phyloP scores from a whole-genome alignment of 2,888 invertebrate genomes.

The Perdita meconis region DNA sequence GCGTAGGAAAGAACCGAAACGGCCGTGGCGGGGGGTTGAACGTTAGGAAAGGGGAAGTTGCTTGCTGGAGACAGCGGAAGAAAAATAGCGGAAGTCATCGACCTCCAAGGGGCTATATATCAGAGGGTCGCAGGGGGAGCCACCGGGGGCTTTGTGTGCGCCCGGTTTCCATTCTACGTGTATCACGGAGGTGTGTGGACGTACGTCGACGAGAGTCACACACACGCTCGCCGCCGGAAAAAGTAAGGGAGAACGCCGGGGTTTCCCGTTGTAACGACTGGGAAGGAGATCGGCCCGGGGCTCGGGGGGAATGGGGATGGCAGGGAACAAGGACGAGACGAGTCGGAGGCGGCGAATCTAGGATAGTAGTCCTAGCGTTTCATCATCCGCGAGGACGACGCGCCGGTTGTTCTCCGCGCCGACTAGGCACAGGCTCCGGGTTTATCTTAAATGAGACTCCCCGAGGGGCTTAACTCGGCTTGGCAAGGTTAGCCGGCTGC shows the following conservation, averaged over 20 bases:
- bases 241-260: slow-evolving; percentile 66
- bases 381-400: slow-evolving; percentile 71
- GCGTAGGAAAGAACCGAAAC: slow-evolving; percentile 76
- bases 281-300: slow-evolving; percentile 61
- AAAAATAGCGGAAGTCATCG: slow-evolving; percentile 87
- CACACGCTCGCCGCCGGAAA: slow-evolving; percentile 64
- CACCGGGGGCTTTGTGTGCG: slow-evolving; percentile 67
- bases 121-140: slow-evolving; percentile 77
- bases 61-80: slow-evolving; percentile 86
- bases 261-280: slow-evolving; percentile 50
- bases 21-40: slow-evolving; percentile 69
- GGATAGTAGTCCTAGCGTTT: slow-evolving; percentile 76
- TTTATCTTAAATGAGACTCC: slow-evolving; percentile 79
- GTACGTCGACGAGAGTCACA: slow-evolving; percentile 23
- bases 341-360: slow-evolving; percentile 66
- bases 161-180: slow-evolving; percentile 46
- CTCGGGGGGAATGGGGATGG: slow-evolving; percentile 18
- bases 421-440: slow-evolving; percentile 55
- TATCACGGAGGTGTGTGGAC: slow-evolving; percentile 43
- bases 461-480: slow-evolving; percentile 76
- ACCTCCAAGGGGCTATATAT: slow-evolving; percentile 87
- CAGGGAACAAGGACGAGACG: slow-evolving; percentile 20
- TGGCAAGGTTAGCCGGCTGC: slow-evolving; percentile 69
- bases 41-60: slow-evolving; percentile 81
- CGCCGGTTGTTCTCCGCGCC: slow-evolving; percentile 63